Conservation (phyloP, 92 coral and sea anemone species). For the Blastomussa wellsi region DNA sequence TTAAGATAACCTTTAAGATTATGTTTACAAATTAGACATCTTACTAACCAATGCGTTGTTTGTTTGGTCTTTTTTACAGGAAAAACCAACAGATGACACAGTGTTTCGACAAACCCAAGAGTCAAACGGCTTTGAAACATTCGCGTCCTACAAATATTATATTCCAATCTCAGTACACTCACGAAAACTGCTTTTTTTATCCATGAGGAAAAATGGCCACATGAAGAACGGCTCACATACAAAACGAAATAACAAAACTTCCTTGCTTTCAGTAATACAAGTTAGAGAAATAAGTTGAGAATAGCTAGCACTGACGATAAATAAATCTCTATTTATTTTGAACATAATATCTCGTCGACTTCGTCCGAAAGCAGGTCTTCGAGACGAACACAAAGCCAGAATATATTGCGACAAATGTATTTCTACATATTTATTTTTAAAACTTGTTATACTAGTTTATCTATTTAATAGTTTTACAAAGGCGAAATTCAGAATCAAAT, state of each 20-base stretch:
- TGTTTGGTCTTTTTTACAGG: conserved; percentile 28
- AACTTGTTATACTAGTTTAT: neutral
- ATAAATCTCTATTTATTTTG: conserved; percentile 20
- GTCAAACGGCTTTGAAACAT: conserved; percentile 27
- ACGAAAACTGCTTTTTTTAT: conserved; percentile 1
- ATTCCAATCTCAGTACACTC: neutral
- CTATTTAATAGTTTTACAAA: neutral
- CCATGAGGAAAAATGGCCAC: conserved; percentile 40
- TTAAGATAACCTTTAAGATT: neutral
- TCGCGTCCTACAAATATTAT: conserved; percentile 26
- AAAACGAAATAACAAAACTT: conserved; percentile 11
- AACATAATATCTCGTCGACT: neutral
- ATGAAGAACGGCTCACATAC: conserved; percentile 41
- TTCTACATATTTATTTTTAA: conserved; percentile 11
- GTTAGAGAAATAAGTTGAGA: conserved; percentile 4
- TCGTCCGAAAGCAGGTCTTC: neutral
- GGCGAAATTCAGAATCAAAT: conserved; percentile 14
- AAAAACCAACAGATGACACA: conserved; percentile 34
- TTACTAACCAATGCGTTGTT: conserved; percentile 18
- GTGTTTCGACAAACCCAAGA: conserved; percentile 28
- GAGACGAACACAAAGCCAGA: neutral
- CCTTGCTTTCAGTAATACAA: conserved; percentile 19
- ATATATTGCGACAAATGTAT: conserved; percentile 6
- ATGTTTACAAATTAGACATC: conserved; percentile 19
- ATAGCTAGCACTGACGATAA: neutral